Base-by-base conservation (phyloP, 2,113 vertebrate genomes). In the Kobus ellipsiprymnus region DNA sequence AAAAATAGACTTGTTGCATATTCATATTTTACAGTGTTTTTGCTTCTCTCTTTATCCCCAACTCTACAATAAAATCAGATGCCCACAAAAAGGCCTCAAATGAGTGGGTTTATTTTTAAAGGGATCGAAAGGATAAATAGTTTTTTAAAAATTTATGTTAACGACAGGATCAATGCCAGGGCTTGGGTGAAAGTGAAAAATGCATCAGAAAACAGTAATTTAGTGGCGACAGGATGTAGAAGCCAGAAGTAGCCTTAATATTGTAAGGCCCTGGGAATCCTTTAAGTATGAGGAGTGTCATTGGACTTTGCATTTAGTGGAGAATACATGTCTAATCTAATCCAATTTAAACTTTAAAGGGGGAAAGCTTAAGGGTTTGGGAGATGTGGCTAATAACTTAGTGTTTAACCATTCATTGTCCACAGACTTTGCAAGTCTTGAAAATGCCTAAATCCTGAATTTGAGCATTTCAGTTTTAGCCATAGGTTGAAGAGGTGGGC, bases 31-130 rank as follows among this genome's bases (percentile, higher is more conserved):
- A 78, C 29, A 27, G 36, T 67, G 55, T 92, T 91, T 95, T 48
- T 84, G 74, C 95, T 89, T 5, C 11, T 33, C 4, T 94, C 27
- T 83, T 89, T 27, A 30, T 77, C 21, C 55, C 67, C 44, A 81
- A 16, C 29, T 90, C 40, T 78, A 74, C 55, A 77, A 30, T 95
- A 90, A 95, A 96, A 93, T 80, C 21, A 91, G 85, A 80, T 80
- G 44, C 48, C 52, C 21, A 92, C n/a, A 71, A 81, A 96, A 90
- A 84, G 50, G 2, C 40, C 52, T 54, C n/a, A 90, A 52, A 33
- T 93, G 44, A 88, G 7, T 91, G 59, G 33, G 27, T 93, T 95
- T 97, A 84, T 78, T 91, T 95, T 96, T 90, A 74, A 46, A 74
- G 46, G 30, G 23, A 92, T 92, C 29, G 87, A 94, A 95, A 86